Base-by-base conservation (phyloP, 2,888 invertebrate species). In the Drosophila kambysellisi region DNA sequence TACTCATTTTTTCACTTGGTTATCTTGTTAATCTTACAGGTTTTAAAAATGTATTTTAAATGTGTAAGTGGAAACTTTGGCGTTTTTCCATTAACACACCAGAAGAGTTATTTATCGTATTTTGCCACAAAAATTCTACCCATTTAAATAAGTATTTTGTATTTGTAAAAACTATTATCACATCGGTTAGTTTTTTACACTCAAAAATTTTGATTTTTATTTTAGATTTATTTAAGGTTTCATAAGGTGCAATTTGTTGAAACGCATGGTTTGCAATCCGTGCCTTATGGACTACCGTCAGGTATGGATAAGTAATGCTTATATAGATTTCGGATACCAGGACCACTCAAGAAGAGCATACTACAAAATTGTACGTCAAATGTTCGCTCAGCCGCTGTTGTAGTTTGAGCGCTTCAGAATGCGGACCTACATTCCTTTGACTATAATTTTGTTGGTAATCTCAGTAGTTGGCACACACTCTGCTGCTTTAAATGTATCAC, bases 401-500 rank as follows among this genome's bases (percentile, higher is more conserved):
- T 68, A 50, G 54, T 20, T 32, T n/a, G 35, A 39, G 51, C 46
- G 32, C 53, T 50, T 20, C 29, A 50, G 37, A 20, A 74, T 74
- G 74, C 41, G 50, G 17, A 46, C 29, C 20, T 33, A 29, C 30
- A 25, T 62, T n/a, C 11, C 37, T 39, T 62, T 58, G 20, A 39
- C 20, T 20, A 11, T 70, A 46, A 25, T 65, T 60, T 43, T 52
- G 15, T n/a, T 70, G 33, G 33, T 41, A 11, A 48, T 46, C 37
- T 76, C 29, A 17, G 32, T 61, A 12, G 43, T 53, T 33, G 35
- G 20, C 9, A 12, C 39, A 6, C 30, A 46, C 20, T 32, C 69
- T 5, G 72, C 77, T 20, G 54, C 69, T 9, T 7, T 73, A 6
- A 68, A 71, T 32, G 43, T 29, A 4, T 61, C 72, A 4, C 35